Evolutionary conservation across 2,113 vertebrate genomes (phyloP), one percentile per base, ranked within the genome.

Genomic region (Noturus placidus): DNA sequence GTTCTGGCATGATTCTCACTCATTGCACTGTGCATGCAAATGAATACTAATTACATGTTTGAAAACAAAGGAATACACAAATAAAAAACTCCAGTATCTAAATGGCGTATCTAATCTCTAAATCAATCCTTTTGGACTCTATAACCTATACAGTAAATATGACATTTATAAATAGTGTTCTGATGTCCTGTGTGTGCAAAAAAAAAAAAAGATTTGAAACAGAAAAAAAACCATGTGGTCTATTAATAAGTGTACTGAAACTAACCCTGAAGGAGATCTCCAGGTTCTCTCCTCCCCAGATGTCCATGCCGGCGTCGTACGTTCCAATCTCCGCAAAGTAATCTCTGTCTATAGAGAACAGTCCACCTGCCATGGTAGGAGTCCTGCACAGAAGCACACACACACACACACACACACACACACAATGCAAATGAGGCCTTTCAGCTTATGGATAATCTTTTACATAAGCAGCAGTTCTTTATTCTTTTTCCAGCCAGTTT

Each of bases 321-420:
- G 97, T 99, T 93, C 98, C 98, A 87, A 99, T 99, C 94, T 99
- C 97, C 91, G 99, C 97, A 92, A 99, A 99, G 94, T 99, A 99
- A 94, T 99, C 97, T 94, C 98, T 95, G 93, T 99, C 98, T 95
- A 99, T 99, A 91, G 98, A 99, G 94, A 99, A 99, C 91, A 99
- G 95, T 89, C 98, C 98, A 90, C 98, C 98, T 88, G 98, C 98
- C 98, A 99, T 99, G 89, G 98, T 99, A 90, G 98, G 98, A 89
- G 98, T 99, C 94, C 98, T 99, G 92, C 46, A 61, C 88, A 80
- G 83, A 46, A 22, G 86, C 9, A 19, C n/a, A 82, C 17, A 54
- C 46, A 61, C 81, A 86, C 42, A 85, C 38, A 61, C 81, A 86
- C 42, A 85, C 38, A 82, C 8, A 80, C 38, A 52, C 30, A 15